phyloP scores from a whole-genome alignment of 2,113 vertebrate species.

The Apteryx mantelli region DNA sequence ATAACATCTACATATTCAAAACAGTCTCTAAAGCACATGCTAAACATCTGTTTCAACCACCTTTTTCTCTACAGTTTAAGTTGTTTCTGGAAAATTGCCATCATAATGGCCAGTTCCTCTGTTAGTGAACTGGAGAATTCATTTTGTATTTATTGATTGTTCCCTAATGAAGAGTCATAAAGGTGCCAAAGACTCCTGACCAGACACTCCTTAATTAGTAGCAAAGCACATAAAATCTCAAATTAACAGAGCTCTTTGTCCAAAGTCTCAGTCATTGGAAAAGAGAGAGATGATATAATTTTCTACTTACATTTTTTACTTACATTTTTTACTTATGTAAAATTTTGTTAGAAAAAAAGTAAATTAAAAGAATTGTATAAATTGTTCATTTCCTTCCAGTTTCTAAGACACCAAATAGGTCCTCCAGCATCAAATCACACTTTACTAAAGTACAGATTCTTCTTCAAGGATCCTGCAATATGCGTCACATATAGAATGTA shows the following conservation, averaged over 20 bases:
- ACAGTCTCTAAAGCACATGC: background rate
- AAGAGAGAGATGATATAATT: background rate
- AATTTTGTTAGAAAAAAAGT: background rate
- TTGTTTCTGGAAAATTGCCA: slow-evolving; percentile 47
- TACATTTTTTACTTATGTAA: background rate
- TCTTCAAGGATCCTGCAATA: background rate
- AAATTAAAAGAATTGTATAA: slow-evolving; percentile 16
- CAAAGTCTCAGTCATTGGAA: background rate
- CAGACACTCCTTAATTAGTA: slow-evolving; percentile 63
- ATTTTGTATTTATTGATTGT: slow-evolving; percentile 59
- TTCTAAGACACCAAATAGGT: background rate
- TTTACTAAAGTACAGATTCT: background rate
- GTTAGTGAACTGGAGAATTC: slow-evolving; percentile 49
- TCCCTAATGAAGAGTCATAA: slow-evolving; percentile 65
- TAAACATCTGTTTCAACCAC: slow-evolving; percentile 60
- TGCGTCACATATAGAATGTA: background rate
- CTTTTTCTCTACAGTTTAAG: slow-evolving; percentile 31
- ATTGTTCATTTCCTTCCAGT: slow-evolving; percentile 16
- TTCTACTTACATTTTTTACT: background rate
- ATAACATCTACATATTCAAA: slow-evolving; percentile 47
- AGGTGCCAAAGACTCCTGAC: slow-evolving; percentile 56
- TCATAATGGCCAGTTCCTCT: slow-evolving; percentile 20
- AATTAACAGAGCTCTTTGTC: background rate
- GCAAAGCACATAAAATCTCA: slow-evolving; percentile 43
- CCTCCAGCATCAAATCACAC: slow-evolving; percentile 20